phyloP scores from a whole-genome alignment of 2,888 invertebrate species.

The Cosmorhoe ocellata region DNA sequence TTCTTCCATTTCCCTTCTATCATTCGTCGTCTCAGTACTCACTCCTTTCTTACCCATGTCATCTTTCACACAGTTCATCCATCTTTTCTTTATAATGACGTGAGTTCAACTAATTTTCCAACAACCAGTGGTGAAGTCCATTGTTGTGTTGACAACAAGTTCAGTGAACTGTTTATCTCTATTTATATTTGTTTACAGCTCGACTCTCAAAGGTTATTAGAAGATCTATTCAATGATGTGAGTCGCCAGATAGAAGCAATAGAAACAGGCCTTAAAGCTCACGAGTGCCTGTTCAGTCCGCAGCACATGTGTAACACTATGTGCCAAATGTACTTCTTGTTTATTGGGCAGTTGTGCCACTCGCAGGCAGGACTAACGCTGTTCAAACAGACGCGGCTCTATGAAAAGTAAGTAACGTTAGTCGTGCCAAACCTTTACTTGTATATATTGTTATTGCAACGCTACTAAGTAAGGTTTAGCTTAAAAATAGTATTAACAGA shows the following conservation, averaged over 20 bases:
- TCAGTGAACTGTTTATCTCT: background rate
- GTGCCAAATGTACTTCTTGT: conserved; percentile 97
- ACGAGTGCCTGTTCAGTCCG: conserved; percentile 94
- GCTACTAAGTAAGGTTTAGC: too few relatives aligned
- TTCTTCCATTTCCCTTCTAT: too few relatives aligned
- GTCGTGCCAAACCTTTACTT: background rate
- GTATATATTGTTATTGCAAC: too few relatives aligned
- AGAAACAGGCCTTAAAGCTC: conserved; percentile 87
- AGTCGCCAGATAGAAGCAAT: conserved; percentile 88
- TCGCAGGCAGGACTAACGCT: conserved; percentile 85
- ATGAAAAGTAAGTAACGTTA: conserved; percentile 84
- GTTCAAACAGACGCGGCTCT: conserved; percentile 88
- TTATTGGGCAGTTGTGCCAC: conserved; percentile 93
- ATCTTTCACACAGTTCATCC: too few relatives aligned
- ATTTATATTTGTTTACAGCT: conserved; percentile 57
- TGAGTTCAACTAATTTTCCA: too few relatives aligned
- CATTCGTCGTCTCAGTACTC: too few relatives aligned
- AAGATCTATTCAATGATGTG: conserved; percentile 91
- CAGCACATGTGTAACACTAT: conserved; percentile 93
- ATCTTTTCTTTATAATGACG: too few relatives aligned
- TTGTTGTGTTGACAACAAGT: too few relatives aligned
- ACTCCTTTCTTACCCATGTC: too few relatives aligned
- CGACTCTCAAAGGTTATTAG: conserved; percentile 87
- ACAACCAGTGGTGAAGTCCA: too few relatives aligned
- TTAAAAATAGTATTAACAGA: too few relatives aligned